Evolutionary conservation across 2,797 vertebrate genomes (phyloP).

Genomic region (Rhinatrema bivittatum): DNA sequence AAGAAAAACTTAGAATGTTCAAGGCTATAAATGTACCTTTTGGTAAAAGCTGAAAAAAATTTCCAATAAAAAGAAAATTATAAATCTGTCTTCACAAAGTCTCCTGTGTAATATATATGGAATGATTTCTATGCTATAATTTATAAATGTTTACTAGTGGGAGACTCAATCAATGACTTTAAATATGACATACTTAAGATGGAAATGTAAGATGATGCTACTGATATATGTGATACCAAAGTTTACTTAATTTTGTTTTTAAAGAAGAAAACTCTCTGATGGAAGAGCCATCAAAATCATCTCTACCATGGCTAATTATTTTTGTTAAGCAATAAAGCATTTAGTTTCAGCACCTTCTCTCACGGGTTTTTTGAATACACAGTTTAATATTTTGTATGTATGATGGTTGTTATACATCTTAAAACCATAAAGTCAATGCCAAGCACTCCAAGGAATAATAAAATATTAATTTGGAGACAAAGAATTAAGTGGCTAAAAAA

Average conservation of each 20-base stretch:
- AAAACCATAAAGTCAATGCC: constrained; percentile 61
- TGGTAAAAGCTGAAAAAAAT: constrained; percentile 40
- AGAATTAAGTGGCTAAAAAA: constrained; percentile 75
- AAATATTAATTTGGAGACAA: constrained; percentile 78
- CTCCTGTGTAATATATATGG: constrained; percentile 39
- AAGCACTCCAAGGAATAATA: constrained; percentile 63
- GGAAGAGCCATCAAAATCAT: constrained; percentile 36
- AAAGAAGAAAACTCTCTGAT: constrained; percentile 18
- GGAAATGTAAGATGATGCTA: constrained; percentile 4
- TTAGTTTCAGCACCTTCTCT: constrained; percentile 48
- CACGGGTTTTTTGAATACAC: constrained; percentile 32
- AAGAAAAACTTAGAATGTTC: constrained; percentile 37
- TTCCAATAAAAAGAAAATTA: constrained; percentile 44
- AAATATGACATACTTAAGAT: constrained; percentile 23
- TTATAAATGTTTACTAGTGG: constrained; percentile 36
- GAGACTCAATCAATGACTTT: constrained; percentile 36
- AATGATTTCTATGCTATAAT: constrained; percentile 32
- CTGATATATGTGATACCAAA: constrained; percentile 8
- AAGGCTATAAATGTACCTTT: constrained; percentile 37
- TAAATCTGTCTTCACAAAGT: constrained; percentile 40
- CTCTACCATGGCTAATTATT: constrained; percentile 65
- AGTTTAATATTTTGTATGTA: constrained; percentile 55
- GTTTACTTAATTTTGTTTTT: constrained; percentile 26
- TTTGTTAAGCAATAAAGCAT: constrained; percentile 56
- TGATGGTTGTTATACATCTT: constrained; percentile 59